Evolutionary conservation across 2,113 vertebrate genomes (phyloP).

Genomic region (Corapipo altera): DNA sequence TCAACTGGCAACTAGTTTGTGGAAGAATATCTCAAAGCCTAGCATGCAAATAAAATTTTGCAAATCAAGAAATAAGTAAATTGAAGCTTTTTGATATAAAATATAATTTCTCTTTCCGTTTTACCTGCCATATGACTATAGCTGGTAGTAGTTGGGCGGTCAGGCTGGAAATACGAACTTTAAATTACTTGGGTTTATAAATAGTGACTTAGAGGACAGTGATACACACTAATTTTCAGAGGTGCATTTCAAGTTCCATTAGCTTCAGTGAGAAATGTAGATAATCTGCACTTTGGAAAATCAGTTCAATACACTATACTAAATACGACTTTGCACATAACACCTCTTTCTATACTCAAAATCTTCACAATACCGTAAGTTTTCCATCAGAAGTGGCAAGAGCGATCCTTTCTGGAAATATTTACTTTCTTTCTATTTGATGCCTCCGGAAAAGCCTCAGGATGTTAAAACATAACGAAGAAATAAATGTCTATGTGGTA

Average conservation of each 20-base stretch:
- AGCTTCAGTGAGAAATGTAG: neutral
- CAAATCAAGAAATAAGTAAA: neutral
- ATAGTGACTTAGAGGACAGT: neutral
- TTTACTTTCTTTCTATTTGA: slow-evolving; percentile 6
- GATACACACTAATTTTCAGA: slow-evolving; percentile 44
- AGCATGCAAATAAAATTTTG: neutral
- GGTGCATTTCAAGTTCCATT: slow-evolving; percentile 17
- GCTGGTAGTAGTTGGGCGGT: neutral
- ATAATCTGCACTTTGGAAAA: slow-evolving; percentile 10
- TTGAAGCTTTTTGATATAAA: neutral
- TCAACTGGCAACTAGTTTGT: neutral
- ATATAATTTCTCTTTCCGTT: neutral
- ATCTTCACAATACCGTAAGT: neutral
- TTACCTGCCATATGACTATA: neutral
- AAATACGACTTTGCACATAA: neutral
- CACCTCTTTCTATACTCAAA: neutral
- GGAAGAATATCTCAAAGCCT: neutral
- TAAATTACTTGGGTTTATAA: slow-evolving; percentile 5
- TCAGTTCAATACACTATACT: neutral
- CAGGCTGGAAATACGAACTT: neutral
- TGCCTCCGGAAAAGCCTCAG: neutral
- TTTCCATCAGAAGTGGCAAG: neutral
- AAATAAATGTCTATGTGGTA: neutral
- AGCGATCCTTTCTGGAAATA: neutral
- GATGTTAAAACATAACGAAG: neutral